Percentiles rank a stretch among this genome's conserved stretches.
phyloP scores from a whole-genome alignment of 2,113 vertebrate species.

The Plecturocebus donacophilus region DNA sequence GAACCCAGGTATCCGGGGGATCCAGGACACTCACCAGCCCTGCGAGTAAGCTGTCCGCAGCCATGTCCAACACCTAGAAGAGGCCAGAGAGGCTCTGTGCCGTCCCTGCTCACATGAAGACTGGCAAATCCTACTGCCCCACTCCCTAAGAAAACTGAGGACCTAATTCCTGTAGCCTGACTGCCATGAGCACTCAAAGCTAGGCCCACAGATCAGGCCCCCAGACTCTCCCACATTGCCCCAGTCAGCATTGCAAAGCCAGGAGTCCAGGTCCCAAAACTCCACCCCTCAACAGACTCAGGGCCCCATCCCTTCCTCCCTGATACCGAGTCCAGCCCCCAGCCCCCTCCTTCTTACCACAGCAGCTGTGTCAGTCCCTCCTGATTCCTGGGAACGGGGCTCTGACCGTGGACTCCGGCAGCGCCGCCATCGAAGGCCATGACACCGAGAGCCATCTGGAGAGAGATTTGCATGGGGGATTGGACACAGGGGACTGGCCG shows the following conservation, averaged over 20 bases:
- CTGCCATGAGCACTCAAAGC: neutral
- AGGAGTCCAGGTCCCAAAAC: too few relatives aligned
- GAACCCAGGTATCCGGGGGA: constrained; percentile 77
- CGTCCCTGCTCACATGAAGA: neutral
- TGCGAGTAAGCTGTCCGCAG: constrained; percentile 56
- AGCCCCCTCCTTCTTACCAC: constrained; percentile 46
- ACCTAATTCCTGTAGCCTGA: neutral
- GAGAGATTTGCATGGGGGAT: neutral
- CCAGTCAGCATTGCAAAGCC: neutral
- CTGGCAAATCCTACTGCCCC: neutral
- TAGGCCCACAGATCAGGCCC: neutral
- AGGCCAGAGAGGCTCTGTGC: neutral
- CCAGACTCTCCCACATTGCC: neutral
- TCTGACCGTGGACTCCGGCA: constrained; percentile 78
- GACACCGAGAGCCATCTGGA: constrained; percentile 72
- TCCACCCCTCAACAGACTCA: neutral
- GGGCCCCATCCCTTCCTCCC: too few relatives aligned
- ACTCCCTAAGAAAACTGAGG: neutral
- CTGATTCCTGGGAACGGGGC: constrained; percentile 61
- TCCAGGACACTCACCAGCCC: constrained; percentile 76
- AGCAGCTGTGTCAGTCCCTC: constrained; percentile 63
- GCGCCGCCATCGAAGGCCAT: constrained; percentile 74
- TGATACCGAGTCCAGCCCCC: too few relatives aligned
- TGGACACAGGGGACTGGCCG: neutral
- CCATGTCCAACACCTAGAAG: constrained; percentile 72